Conservation (phyloP, 2,797 vertebrate genomes). For the Chrysolophus pictus region DNA sequence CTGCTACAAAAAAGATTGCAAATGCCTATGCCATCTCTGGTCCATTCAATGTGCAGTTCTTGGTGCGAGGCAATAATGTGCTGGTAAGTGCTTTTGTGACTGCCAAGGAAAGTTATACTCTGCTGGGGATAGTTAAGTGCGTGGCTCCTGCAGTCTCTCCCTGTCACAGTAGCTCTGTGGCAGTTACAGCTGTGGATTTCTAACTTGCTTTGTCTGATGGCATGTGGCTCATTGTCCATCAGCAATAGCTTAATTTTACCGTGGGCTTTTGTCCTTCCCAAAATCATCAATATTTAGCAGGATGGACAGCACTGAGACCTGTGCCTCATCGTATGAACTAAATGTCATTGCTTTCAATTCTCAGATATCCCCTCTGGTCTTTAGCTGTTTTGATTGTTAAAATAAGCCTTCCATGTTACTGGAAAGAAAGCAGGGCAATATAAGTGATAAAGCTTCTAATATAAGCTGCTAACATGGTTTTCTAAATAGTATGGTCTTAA, state of each 20-base stretch:
- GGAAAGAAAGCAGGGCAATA: neutral
- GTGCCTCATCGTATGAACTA: neutral
- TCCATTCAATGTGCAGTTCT: constrained; percentile 95
- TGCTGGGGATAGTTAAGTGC: neutral
- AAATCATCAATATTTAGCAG: neutral
- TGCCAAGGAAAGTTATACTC: neutral
- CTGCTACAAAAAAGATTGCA: constrained; percentile 90
- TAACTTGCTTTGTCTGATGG: neutral
- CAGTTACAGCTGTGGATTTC: neutral
- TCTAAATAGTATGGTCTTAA: neutral
- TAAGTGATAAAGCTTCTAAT: neutral
- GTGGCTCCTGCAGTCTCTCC: neutral
- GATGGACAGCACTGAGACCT: neutral
- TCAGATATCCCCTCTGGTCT: neutral
- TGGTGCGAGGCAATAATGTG: constrained; percentile 93
- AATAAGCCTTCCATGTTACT: neutral
- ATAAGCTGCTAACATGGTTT: neutral
- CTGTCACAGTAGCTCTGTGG: neutral
- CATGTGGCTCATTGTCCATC: neutral
- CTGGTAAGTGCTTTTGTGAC: constrained; percentile 85
- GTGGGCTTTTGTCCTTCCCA: neutral
- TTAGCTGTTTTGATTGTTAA: neutral
- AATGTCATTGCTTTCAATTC: neutral
- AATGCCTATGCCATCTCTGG: constrained; percentile 94
- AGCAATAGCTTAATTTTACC: constrained; percentile 6